Base-by-base conservation (phyloP, 35 echinoderm and acorn worm species). In the Heliocidaris tuberculata region DNA sequence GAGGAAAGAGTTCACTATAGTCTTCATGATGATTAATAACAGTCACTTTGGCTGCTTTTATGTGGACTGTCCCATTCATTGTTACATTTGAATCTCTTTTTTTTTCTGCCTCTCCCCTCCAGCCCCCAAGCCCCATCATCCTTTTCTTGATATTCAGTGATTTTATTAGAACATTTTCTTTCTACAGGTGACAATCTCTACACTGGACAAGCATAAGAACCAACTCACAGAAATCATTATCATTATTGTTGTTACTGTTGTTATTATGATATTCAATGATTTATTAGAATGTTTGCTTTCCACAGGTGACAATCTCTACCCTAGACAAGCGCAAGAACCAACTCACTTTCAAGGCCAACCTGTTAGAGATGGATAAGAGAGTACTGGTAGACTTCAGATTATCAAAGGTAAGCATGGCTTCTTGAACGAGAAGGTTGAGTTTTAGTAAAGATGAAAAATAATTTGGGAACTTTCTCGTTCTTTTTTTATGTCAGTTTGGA, bases 321-420 rank as follows among this genome's bases (percentile, higher is more conserved):
- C 93, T 93, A 49, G 98, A 99, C 35, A 93, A 93, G 31, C 97
- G 98, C 60, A 97, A 95, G 86, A 95, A 97, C 56, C 96, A 95
- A 60, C 94, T 99, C 32, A 97, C 93, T 10, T 96, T 97, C 52
- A 97, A 99, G 93, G 95, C 95, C 16, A 97, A 95, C 47, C 86
- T 99, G 10, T 50, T 97, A 2, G 98, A 99, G 2, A 99, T 97
- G 98, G 97, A 99, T 47, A 50, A 93, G 32, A 96, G 94, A 88
- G 94, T 99, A 31, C 86, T 99, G 7, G 97, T 99, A 13, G 98
- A 99, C 90, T 99, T 99, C 95, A 94, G 98, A 65, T 92, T 99
- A 13, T 99, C 98, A 52, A 99, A 99, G 98, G 98, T 99, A 31
- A 96, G 47, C 19, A 27, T 30, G 13, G 13, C 86, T 89, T 30